Base-by-base conservation (phyloP, 2,888 invertebrate species). In the Morpho achilles region DNA sequence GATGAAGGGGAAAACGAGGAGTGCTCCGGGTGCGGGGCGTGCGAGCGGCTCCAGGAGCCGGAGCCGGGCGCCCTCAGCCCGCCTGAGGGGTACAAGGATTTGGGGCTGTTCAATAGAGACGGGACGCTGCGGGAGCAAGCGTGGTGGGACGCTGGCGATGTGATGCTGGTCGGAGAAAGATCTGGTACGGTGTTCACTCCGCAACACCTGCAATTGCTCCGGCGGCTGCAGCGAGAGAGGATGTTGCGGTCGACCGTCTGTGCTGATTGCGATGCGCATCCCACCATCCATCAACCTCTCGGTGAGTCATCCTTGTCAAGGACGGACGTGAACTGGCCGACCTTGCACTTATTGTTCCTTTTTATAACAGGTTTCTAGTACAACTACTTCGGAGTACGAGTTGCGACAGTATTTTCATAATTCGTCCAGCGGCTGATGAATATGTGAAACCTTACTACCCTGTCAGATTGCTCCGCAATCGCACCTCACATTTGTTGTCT, bases 41-140 rank as follows among this genome's bases (percentile, higher is more conserved):
- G 88, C 78, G 90, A 91, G 67, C 79, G 81, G 32, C 95, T 93
- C 82, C 91, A 94, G 74, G 95, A 95, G 81, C 94, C 94, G 61
- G 96, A 96, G 79, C 94, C 95, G 64, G 96, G 96, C 47, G 97
- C 97, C 5, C 92, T 97, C 60, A 97, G 96, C 78, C 97, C 97
- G 32, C 97, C 97, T 8, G 97, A 97, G 78, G 97, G 97, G 8
- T 97, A 97, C 88, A 97, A 97, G 84, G 97, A 97, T 77, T 92
- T 95, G 91, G 95, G 95, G 68, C 80, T 92, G 61, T 91, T 93
- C 68, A 92, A 93, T 71, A 91, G 91, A 56, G 89, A 87, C 55
- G 91, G 90, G 7, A 91, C 91, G 46, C 74, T 93, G 67, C 91
- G 91, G 16, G 93, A 93, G 75, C 92, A 92, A 73, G 90, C 91